Base-by-base conservation (phyloP, 1,140 invertebrate genomes). In the Scylla paramamosain region DNA sequence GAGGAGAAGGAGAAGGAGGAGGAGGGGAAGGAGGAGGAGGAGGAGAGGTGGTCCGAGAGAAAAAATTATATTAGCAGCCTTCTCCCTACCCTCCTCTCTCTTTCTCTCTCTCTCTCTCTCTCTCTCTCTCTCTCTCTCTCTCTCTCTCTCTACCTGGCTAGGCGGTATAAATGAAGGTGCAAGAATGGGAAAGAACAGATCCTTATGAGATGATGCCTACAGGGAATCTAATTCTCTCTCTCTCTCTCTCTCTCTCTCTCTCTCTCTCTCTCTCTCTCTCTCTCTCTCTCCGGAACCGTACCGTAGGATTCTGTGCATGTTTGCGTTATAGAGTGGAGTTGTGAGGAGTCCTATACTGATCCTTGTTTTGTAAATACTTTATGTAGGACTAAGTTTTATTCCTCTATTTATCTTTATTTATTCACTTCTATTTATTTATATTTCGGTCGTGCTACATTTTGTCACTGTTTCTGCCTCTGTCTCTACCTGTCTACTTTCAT, bases 51-150 rank as follows among this genome's bases (percentile, higher is more conserved):
- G 52, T 14, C 12, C 10, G 10, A 59, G 52, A 59, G 10, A 59
- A 59, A 59, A 59, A 59, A 59, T 20, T 12, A 20, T 59, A 59
- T 59, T 59, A 14, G 52, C 16, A 59, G 52, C 16, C 89, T 48
- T 83, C 77, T 83, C 77, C 29, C 77, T 83, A n/a, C 82, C n/a
- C 86, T 10, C 89, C 89, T 91, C 89, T 91, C 89, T 91, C 39
- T 48, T 28, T 91, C 89, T 91, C 89, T 91, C 10, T 91, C 20
- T 91, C 46, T 91, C 10, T 91, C n/a, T 90, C 89, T 48, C 89
- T 91, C 89, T 91, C 89, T 91, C 89, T 91, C 89, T 48, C 89
- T 91, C 89, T 91, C 89, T 91, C 89, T 91, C 39, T 48, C 46
- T 91, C 89, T 91, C 89, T 91, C 10, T 91, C 20, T 91, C 46